These are phyloP conservation scores for Thinocorus orbignyianus DNA, from an alignment of 2,113 vertebrate species.

Conservation along the genomic window DNA sequence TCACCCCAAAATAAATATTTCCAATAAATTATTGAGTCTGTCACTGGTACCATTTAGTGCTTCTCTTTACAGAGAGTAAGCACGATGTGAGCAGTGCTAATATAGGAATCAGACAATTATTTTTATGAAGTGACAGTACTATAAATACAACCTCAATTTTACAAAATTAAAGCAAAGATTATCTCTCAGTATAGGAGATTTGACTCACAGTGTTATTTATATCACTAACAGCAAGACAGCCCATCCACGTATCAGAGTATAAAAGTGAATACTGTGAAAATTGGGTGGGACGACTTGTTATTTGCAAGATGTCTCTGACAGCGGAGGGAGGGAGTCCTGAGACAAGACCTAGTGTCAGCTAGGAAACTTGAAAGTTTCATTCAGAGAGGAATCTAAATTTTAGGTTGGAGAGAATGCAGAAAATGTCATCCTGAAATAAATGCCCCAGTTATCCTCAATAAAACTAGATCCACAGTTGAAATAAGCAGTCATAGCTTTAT, in stretches of 20 bases:
- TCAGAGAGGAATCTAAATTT: slow-evolving; percentile 3
- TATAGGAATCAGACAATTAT: background rate
- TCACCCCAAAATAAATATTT: background rate
- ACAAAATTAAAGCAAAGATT: background rate
- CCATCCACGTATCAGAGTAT: background rate
- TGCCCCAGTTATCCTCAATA: background rate
- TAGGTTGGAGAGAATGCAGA: background rate
- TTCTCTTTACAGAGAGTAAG: background rate
- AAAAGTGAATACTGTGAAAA: background rate
- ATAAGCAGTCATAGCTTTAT: slow-evolving; percentile 25
- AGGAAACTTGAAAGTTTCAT: background rate
- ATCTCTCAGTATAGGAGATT: background rate
- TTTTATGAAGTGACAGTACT: background rate
- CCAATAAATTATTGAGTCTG: background rate
- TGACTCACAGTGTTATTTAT: background rate
- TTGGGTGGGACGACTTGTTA: background rate
- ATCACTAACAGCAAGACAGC: background rate
- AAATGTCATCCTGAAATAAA: slow-evolving; percentile 10
- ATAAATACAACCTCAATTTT: background rate
- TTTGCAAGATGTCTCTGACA: background rate
- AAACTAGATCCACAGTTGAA: background rate
- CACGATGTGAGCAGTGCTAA: background rate
- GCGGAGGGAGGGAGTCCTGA: background rate
- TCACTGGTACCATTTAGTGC: background rate
- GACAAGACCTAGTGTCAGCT: background rate